phyloP scores from a whole-genome alignment of 2,888 invertebrate species.

The Loripinus fragilis region DNA sequence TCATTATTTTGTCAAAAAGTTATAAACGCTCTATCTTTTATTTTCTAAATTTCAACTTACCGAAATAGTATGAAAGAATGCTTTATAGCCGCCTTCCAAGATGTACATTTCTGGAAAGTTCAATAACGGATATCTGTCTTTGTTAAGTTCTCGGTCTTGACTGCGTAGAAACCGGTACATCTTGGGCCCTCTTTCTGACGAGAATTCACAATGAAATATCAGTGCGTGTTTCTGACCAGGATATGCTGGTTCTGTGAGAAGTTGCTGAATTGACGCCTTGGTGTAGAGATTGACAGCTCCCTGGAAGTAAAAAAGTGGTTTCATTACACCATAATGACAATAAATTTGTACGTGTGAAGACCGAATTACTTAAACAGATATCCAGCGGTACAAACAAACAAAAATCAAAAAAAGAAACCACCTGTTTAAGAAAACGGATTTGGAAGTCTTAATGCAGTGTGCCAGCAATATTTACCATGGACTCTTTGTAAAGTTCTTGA shows the following conservation, averaged over 20 bases:
- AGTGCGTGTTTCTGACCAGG: constrained; percentile 87
- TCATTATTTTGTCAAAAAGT: too few species aligned
- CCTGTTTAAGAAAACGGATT: not conserved
- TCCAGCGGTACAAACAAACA: too few species aligned
- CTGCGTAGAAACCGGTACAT: constrained; percentile 85
- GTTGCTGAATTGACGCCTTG: constrained; percentile 39
- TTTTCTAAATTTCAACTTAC: too few species aligned
- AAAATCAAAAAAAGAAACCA: not conserved
- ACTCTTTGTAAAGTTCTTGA: too few species aligned
- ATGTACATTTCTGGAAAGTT: constrained; percentile 34
- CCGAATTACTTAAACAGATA: too few species aligned
- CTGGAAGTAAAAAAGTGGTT: constrained; percentile 21
- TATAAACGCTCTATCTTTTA: too few species aligned
- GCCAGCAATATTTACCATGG: too few species aligned
- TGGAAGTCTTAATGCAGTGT: not conserved
- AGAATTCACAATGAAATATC: constrained; percentile 99
- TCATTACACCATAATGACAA: too few species aligned
- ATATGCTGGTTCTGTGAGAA: constrained; percentile 26
- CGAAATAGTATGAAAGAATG: constrained; percentile 10
- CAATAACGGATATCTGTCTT: constrained; percentile 31
- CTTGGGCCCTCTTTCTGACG: constrained; percentile 96
- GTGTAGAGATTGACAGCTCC: constrained; percentile 59
- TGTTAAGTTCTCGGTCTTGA: constrained; percentile 30
- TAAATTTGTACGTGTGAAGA: too few species aligned
- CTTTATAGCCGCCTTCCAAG: constrained; percentile 29